Evolutionary conservation across 2,888 invertebrate genomes (phyloP), one percentile per base, ranked within the genome.

Genomic region (Villa cingulata): DNA sequence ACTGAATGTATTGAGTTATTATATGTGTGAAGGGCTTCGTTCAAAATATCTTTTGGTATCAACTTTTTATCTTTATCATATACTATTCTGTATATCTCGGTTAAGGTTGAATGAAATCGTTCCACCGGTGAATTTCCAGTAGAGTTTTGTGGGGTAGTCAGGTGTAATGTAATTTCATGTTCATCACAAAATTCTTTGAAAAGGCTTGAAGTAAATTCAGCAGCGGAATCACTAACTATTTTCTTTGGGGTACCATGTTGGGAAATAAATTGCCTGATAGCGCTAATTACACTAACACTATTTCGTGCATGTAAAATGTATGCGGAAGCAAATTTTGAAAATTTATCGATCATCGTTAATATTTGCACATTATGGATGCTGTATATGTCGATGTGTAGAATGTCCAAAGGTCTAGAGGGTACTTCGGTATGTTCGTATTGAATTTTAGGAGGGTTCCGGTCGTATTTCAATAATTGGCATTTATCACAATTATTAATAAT

Each of bases 361-460:
- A 48, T 47, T 38, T 41, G 34, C 10, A 43, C 18, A 14, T 45
- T 36, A 17, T 53, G 43, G 19, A 51, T 49, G 9, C n/a, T 53
- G 18, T 54, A 54, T 9, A 55, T 41, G 15, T 55, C 53, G 6
- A 55, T 51, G 29, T 51, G 51, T 19, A 51, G 14, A 12, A 51
- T 54, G 12, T 55, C 53, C 10, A 54, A 38, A 1, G 51, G 52
- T 50, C 49, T 52, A 12, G 12, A 9, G 3, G 54, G 53, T 10
- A 27, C 52, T 51, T 53, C 54, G 18, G 53, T 42, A 36, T 49
- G 40, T 45, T 50, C 45, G 36, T 47, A 54, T 42, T 51, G 49
- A 4, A 43, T 29, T 47, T 52, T 54, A 19, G 48, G 49, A 19
- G 54, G 50, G 19, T 54, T 46, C 44, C 54, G 44, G 29, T 53